Evolutionary conservation across 2,888 invertebrate species (phyloP).

Genomic region (Doris montereyensis): DNA sequence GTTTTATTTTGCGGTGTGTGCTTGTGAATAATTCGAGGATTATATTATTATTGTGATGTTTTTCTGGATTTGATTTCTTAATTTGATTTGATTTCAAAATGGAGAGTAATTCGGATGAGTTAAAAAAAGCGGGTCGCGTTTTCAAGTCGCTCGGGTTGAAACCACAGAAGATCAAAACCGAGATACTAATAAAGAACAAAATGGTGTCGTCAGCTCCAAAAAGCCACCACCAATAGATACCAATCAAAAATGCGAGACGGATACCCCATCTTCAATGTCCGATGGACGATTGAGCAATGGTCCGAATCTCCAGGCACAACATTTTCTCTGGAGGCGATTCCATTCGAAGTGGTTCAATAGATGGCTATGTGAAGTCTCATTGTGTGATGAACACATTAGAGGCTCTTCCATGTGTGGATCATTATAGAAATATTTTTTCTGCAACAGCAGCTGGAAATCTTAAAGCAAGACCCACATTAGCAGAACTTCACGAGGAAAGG

Average conservation of each 20-base stretch:
- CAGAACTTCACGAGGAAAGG: conserved; percentile 72
- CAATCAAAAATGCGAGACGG: conserved; percentile 28
- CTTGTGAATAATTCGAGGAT: too few relatives aligned
- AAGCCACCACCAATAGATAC: neutral
- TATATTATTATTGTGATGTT: too few relatives aligned
- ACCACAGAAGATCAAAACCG: conserved; percentile 48
- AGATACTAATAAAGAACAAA: conserved; percentile 4
- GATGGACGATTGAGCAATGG: neutral
- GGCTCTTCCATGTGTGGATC: conserved; percentile 64
- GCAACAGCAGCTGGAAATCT: conserved; percentile 56
- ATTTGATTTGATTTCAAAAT: too few relatives aligned
- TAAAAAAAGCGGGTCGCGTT: conserved; percentile 55
- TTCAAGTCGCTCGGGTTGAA: conserved; percentile 64
- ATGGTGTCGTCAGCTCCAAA: conserved; percentile 3
- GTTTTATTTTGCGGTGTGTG: too few relatives aligned
- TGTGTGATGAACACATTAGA: conserved; percentile 57
- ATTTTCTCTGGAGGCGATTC: conserved; percentile 48
- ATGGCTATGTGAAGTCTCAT: conserved; percentile 35
- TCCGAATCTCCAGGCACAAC: conserved; percentile 46
- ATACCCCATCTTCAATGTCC: neutral
- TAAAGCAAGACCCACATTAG: conserved; percentile 71
- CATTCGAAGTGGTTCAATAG: conserved; percentile 38
- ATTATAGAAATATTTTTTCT: conserved; percentile 64
- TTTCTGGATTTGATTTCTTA: too few relatives aligned
- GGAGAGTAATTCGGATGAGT: conserved; percentile 43